Percentiles rank a stretch among this genome's conserved stretches.
Evolutionary conservation across 2,888 invertebrate genomes (phyloP).

Genomic region (Stegophylla sp.): DNA sequence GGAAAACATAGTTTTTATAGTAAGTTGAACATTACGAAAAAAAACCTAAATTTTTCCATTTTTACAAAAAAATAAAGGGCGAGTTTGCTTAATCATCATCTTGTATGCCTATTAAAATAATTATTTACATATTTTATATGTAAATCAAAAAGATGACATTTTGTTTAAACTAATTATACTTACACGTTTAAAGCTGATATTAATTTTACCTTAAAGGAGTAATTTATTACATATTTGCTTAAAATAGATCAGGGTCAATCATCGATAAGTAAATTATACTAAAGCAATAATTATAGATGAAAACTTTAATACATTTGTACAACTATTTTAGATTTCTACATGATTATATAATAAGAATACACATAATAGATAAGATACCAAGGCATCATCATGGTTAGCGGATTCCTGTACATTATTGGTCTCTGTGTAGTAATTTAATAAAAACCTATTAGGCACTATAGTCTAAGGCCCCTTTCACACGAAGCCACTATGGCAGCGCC

Average conservation of each 20-base stretch:
- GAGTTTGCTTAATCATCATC: too few species aligned
- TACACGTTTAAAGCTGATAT: constrained; percentile 34
- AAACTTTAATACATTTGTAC: constrained; percentile 4
- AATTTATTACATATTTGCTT: constrained; percentile 44
- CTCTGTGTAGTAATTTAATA: constrained; percentile 17
- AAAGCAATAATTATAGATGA: constrained; percentile 18
- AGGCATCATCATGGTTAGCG: background rate
- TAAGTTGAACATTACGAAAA: too few species aligned
- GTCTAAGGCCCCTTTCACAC: constrained; percentile 5
- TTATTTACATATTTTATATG: too few species aligned
- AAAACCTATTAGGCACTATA: constrained; percentile 10
- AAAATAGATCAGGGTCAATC: constrained; percentile 46
- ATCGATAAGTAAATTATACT: background rate
- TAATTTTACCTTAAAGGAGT: constrained; percentile 14
- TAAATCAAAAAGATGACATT: too few species aligned
- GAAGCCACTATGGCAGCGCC: too few species aligned
- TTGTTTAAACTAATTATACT: constrained; percentile 22
- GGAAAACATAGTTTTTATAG: too few species aligned
- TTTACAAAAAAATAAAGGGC: too few species aligned
- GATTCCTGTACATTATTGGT: background rate
- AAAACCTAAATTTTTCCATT: too few species aligned
- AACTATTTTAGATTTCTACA: constrained; percentile 35
- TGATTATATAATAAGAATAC: constrained; percentile 8
- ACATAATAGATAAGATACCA: background rate
- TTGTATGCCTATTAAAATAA: too few species aligned